Evolutionary conservation across 2,888 invertebrate genomes (phyloP), one percentile per base, ranked within the genome.

Genomic region (Sturmia bella): DNA sequence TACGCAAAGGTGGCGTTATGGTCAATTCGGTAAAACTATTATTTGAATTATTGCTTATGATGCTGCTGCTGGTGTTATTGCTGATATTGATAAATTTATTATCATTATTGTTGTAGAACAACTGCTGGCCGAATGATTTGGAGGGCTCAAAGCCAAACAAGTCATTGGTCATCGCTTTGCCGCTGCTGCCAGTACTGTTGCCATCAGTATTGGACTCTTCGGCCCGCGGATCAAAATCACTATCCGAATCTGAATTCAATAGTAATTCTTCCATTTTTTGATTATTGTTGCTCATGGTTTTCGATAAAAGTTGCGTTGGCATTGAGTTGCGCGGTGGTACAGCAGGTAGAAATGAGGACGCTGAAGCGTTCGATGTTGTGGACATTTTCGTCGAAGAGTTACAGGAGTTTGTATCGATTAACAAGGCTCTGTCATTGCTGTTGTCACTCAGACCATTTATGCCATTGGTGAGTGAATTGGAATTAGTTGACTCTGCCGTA

Each of bases 171-270:
- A 86, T 82, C 70, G 87, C 85, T 81, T 87, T 86, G 86, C 80
- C 91, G 50, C 73, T 68, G 45, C 87, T 92, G 88, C 83, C 77
- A 89, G 84, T 86, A 17, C 89, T 89, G 80, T 87, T 88, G 3
- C 87, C 87, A 85, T 87, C 88, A 41, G 88, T 92, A 88, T 86
- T 89, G 77, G 84, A 93, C 89, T 97, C 97, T 85, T 93, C 95
- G 19, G 97, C 97, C 83, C 97, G 93, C 0, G 98, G 97, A 92
- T 98, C 96, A 89, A 98, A 98, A 91, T 96, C 95, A 84, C 94
- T 95, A 87, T 97, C 96, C 72, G 97, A 94, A 89, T 96, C 95
- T 1, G 94, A 94, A 87, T 95, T 94, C 86, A 96, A 92, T 12
- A 96, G 90, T 17, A 96, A 90, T 43, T 95, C 95, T 90, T 96